Base-by-base conservation (phyloP, 2,797 vertebrate genomes). In the Neomorphus geoffroyi region DNA sequence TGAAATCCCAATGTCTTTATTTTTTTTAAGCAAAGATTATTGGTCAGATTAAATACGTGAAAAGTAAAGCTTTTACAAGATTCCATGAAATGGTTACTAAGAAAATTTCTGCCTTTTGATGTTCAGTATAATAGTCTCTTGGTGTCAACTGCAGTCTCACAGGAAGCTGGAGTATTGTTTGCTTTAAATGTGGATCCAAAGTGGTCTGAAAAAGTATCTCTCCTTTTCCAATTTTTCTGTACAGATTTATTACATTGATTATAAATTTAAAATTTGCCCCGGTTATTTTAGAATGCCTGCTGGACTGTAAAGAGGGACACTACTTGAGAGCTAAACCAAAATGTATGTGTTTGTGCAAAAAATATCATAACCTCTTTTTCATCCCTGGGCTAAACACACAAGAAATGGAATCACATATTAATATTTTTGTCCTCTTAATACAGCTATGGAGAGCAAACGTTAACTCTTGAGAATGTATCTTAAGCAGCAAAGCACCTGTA, bases 141-240 rank as follows among this genome's bases (percentile, higher is more conserved):
- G 8, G 6, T 48, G 18, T 50, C 79, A 60, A 8, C 11, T 57
- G 22, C 5, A 26, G 28, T 78, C 15, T 79, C 39, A 67, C 11
- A 22, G 9, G 45, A 83, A 22, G 15, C 32, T 12, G 9, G 22
- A 53, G 6, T 51, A n/a, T 7, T 77, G 11, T 53, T 75, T 70
- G 6, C 45, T 80, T 66, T 32, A 48, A 60, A 66, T 30, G 4
- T 71, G 43, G 80, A 85, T 62, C 13, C 5, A 58, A 39, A 35
- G 5, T 18, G 27, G 6, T 8, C 15, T 43, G 8, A 16, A 56
- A 82, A 57, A 3, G 2, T 41, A 45, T 61, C 3, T 46, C 65
- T 26, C 28, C 5, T 3, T 5, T 24, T 60, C 7, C 2, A 15
- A 21, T 27, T 15, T 28, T 23, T 1, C 18, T 10, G 2, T 37